Evolutionary conservation across 2,888 invertebrate species (phyloP).

Genomic region (Malthinus seriepunctatus): DNA sequence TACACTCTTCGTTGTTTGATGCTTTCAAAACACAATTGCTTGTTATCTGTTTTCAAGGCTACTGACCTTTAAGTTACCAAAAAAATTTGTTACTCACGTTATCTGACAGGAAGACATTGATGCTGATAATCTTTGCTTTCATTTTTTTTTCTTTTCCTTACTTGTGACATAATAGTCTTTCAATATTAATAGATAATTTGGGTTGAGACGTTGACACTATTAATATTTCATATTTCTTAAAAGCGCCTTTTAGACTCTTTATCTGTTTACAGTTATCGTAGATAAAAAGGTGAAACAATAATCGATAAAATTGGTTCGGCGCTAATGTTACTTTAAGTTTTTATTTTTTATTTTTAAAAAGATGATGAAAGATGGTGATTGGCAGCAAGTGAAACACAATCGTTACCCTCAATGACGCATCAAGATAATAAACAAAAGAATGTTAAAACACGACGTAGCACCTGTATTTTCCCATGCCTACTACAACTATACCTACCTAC

Average conservation of each 20-base stretch:
- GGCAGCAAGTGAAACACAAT: constrained; percentile 40
- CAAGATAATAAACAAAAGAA: constrained; percentile 51
- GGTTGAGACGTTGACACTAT: no score
- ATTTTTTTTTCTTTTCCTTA: no score
- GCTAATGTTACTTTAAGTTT: not conserved
- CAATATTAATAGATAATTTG: no score
- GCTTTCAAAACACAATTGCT: constrained; percentile 18
- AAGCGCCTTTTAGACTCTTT: no score
- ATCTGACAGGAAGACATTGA: no score
- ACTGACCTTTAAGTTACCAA: constrained; percentile 8
- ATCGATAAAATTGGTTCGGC: not conserved
- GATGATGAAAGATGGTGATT: constrained; percentile 30
- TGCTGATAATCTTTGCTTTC: no score
- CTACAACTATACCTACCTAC: constrained; percentile 12
- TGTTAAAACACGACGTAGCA: constrained; percentile 44
- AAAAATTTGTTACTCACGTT: not conserved
- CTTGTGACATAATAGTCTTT: no score
- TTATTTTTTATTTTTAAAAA: not conserved
- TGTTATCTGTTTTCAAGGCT: constrained; percentile 14
- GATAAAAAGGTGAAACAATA: no score
- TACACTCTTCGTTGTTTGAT: constrained; percentile 23
- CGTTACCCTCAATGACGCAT: constrained; percentile 53
- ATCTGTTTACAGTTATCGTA: no score
- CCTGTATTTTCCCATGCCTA: constrained; percentile 47
- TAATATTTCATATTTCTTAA: no score